phyloP scores from a whole-genome alignment of 2,113 vertebrate genomes.

The Zosterops hypoxanthus region DNA sequence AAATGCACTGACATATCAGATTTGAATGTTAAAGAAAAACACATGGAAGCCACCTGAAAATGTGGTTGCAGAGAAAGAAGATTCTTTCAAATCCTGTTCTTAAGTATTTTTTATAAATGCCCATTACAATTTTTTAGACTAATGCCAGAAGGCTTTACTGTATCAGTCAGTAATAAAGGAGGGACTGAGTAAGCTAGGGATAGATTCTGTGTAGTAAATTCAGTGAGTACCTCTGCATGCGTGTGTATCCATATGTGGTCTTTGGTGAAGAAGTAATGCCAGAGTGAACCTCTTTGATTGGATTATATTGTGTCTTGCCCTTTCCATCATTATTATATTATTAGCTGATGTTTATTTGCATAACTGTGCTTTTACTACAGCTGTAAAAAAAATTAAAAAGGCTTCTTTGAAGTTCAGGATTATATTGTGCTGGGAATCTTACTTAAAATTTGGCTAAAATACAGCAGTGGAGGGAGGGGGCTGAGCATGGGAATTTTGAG shows the following conservation, averaged over 20 bases:
- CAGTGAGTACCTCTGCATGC: neutral
- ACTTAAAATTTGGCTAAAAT: neutral
- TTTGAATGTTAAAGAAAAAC: neutral
- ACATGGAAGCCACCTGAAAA: neutral
- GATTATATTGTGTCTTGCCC: neutral
- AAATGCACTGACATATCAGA: neutral
- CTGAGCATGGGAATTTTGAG: neutral
- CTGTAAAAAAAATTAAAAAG: neutral
- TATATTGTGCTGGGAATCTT: neutral
- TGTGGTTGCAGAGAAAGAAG: neutral
- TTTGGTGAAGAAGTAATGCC: neutral
- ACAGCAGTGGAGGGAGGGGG: neutral
- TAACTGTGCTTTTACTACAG: conserved; percentile 30
- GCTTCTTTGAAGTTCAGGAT: conserved; percentile 30
- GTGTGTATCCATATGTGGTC: neutral
- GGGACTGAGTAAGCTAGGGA: neutral
- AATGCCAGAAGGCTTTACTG: neutral
- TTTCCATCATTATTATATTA: neutral
- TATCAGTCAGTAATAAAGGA: neutral
- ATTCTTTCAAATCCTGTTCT: neutral
- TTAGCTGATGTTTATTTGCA: conserved; percentile 28
- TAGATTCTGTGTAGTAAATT: neutral
- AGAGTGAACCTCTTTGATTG: neutral
- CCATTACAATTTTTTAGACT: neutral
- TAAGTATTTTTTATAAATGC: neutral